Evolutionary conservation across 2,888 invertebrate genomes (phyloP).

Genomic region (Leptopilina drosophilae): DNA sequence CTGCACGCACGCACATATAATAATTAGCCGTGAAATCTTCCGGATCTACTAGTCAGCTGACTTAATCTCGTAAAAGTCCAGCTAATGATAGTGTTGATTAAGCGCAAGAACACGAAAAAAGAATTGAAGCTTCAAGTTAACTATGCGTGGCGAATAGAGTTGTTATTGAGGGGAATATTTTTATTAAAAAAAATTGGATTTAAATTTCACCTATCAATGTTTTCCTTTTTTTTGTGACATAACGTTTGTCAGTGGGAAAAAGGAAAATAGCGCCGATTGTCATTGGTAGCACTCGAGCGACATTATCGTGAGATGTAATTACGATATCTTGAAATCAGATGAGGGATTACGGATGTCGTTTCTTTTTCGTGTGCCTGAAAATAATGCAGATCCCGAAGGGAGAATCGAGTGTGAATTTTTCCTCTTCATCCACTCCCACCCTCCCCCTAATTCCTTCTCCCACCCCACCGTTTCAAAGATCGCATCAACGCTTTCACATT

Average conservation of each 20-base stretch:
- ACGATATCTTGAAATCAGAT: no score
- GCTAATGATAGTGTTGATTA: constrained; percentile 31
- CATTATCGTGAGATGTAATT: no score
- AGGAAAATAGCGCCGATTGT: no score
- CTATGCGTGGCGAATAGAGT: neutral
- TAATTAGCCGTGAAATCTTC: constrained; percentile 31
- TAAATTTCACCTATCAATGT: no score
- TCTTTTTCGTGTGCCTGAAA: no score
- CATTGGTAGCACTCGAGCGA: no score
- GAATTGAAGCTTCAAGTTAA: neutral
- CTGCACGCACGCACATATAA: constrained; percentile 40
- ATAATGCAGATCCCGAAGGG: neutral
- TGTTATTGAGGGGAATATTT: no score
- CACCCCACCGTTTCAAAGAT: neutral
- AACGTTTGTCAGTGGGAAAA: no score
- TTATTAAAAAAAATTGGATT: no score
- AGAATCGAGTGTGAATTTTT: constrained; percentile 18
- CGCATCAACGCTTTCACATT: constrained; percentile 39
- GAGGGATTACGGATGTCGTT: no score
- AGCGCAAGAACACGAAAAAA: constrained; percentile 16
- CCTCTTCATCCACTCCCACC: neutral
- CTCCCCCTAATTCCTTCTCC: neutral
- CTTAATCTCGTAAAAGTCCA: constrained; percentile 17
- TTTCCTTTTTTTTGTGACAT: no score
- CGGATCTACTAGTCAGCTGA: constrained; percentile 35